Conservation (phyloP, 2,797 vertebrate species). For the Sebastiscus albofasciatus region DNA sequence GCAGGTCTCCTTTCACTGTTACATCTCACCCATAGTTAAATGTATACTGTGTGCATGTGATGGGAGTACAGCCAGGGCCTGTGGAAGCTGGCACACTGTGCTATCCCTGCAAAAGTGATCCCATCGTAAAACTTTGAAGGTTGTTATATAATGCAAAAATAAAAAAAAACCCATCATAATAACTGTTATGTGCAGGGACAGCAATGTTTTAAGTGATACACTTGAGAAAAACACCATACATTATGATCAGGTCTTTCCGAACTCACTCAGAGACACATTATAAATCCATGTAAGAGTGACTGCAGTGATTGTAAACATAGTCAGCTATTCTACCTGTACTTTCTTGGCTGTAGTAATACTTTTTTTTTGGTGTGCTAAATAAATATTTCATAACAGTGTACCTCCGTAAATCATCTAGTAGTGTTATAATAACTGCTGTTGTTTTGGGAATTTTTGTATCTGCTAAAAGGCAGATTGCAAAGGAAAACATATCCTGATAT, state of each 20-base stretch:
- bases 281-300: not conserved
- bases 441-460: not conserved
- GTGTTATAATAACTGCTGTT: not conserved
- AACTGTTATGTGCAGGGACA: not conserved
- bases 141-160: not conserved
- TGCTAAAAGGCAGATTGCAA: not conserved
- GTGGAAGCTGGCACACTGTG: not conserved
- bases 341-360: not conserved
- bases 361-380: not conserved
- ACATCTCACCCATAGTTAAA: not conserved
- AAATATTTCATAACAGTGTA: not conserved
- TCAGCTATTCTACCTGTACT: not conserved
- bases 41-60: not conserved
- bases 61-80: not conserved
- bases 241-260: not conserved
- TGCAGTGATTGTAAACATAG: no score
- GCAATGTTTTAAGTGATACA: not conserved
- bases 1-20: conserved; percentile 26
- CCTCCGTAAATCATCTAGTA: not conserved
- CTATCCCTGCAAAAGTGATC: not conserved
- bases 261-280: not conserved
- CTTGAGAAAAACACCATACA: not conserved
- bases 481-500: not conserved
- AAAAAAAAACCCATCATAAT: not conserved
- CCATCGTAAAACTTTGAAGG: not conserved